Evolutionary conservation across 2,888 invertebrate genomes (phyloP).

Genomic region (Euzetes globulus): DNA sequence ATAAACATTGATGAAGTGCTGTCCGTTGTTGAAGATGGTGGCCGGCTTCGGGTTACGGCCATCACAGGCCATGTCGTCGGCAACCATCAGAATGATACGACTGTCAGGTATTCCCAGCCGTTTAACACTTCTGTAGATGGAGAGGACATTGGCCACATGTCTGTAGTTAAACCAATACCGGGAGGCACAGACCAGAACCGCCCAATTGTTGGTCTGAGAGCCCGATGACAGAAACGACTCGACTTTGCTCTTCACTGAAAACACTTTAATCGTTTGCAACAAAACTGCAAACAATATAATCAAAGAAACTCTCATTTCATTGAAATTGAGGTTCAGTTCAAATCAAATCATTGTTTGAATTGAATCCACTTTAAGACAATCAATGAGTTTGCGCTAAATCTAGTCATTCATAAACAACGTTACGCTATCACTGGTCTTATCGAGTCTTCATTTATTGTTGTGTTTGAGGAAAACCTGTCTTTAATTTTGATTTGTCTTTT

Average conservation of each 20-base stretch:
- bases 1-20: constrained; percentile 96
- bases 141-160: constrained; percentile 96
- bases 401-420: neutral
- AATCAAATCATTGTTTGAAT: neutral
- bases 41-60: constrained; percentile 94
- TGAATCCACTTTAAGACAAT: neutral
- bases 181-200: constrained; percentile 95
- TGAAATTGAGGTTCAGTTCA: neutral
- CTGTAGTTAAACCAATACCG: constrained; percentile 99
- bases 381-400: too few relatives aligned
- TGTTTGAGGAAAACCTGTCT: neutral
- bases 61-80: constrained; percentile 99
- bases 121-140: constrained; percentile 96
- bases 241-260: neutral
- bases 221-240: constrained; percentile 1
- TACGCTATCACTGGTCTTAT: neutral
- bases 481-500: neutral
- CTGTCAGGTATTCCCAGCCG: constrained; percentile 93
- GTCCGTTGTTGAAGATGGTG: constrained; percentile 94
- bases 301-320: neutral
- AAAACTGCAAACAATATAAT: neutral
- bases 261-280: neutral
- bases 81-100: constrained; percentile 98
- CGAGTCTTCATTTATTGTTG: neutral
- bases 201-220: constrained; percentile 97